Base-by-base conservation (phyloP, 2,888 invertebrate genomes). In the Rhabditoides inermis region DNA sequence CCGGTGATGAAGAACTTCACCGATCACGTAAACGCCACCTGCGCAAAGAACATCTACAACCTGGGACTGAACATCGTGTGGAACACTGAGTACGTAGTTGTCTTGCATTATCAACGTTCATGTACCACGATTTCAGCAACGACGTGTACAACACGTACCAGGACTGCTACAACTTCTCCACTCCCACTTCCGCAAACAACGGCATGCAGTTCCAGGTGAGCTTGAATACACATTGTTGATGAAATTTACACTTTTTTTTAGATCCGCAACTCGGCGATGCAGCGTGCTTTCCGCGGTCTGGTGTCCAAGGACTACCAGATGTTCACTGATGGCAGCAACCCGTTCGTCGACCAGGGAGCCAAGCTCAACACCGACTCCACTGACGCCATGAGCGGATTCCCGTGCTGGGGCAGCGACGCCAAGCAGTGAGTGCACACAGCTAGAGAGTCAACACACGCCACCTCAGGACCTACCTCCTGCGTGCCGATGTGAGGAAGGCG, bases 81-180 rank as follows among this genome's bases (percentile, higher is more conserved):
- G 66, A 51, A 41, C n/a, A 54, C 65, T 7, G 55, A 56, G 61
- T 61, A 44, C 46, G 53, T 15, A n/a, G n/a, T n/a, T n/a, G n/a
- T n/a, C n/a, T n/a, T n/a, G n/a, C n/a, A n/a, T n/a, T n/a, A n/a
- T n/a, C n/a, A n/a, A n/a, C n/a, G n/a, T n/a, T n/a, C n/a, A n/a
- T n/a, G n/a, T n/a, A n/a, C n/a, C n/a, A n/a, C n/a, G 20, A 26
- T 54, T 61, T 30, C 48, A 65, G 63, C 40, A 63, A 68, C 50
- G 64, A 66, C 51, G 68, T 68, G 4, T 68, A 68, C 53, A 68
- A 68, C 54, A 57, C 62, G 6, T 66, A 63, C 48, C 63, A 64
- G 40, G 68, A 68, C 45, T 66, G 68, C 47, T 66, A 68, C 56
- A 55, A 49, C 41, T 20, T 30, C 28, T 18, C 22, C n/a, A n/a